Percentiles rank a stretch among this genome's conserved stretches.
phyloP scores from a whole-genome alignment of 2,113 vertebrate species.

The Microcebus ravelobensis region DNA sequence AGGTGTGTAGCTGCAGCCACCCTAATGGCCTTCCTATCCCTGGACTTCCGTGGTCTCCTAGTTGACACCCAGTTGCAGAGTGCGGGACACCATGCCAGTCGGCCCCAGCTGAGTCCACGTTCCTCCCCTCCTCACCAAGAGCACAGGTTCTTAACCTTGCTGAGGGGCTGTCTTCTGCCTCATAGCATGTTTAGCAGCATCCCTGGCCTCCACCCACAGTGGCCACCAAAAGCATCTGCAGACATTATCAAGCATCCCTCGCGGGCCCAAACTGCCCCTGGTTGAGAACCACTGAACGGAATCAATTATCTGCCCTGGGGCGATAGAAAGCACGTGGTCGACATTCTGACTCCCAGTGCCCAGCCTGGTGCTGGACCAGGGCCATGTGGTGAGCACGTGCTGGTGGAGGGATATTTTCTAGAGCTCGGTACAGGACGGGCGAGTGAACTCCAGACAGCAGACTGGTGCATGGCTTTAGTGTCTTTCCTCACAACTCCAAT shows the following conservation, averaged over 20 bases:
- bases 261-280: not conserved
- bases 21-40: rapidly evolving
- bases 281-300: not conserved
- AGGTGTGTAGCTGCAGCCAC: too few species aligned
- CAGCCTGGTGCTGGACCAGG: not conserved
- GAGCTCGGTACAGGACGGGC: rapidly evolving
- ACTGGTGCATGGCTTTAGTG: rapidly evolving
- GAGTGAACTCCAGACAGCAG: not conserved
- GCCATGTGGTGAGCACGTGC: rapidly evolving
- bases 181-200: not conserved
- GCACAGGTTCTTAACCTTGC: not conserved
- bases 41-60: rapidly evolving
- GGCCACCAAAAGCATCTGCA: not conserved
- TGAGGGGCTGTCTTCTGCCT: rapidly evolving
- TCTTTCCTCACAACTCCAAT: not conserved
- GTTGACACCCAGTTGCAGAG: rapidly evolving
- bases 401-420: rapidly evolving
- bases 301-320: too few species aligned
- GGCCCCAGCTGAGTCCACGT: not conserved
- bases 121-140: rapidly evolving
- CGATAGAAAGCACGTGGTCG: not conserved
- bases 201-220: not conserved
- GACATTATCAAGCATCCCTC: not conserved
- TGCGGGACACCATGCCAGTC: rapidly evolving
- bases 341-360: too few species aligned